Base-by-base conservation (phyloP, 2,113 vertebrate species). In the Synodontis membranacea region DNA sequence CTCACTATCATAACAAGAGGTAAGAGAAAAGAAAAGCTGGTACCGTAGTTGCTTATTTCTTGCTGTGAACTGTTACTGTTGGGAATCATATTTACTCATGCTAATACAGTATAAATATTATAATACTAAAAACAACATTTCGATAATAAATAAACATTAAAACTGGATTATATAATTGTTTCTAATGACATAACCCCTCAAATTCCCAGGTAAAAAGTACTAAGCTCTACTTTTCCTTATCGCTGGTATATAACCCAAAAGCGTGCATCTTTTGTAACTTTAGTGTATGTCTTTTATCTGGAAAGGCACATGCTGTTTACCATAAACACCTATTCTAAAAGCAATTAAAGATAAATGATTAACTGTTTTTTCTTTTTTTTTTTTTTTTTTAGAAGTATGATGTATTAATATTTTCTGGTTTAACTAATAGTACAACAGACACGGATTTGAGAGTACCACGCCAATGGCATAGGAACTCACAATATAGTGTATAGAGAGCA, bases 1-100 rank as follows among this genome's bases (percentile, higher is more conserved):
- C 86, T 95, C 82, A 93, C 92, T 83, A 70, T 94, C 84, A 86
- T 92, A 60, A 52, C 91, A 2, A 86, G 92, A 90, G 93, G 95
- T 94, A 87, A 78, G 58, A 23, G 23, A 75, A 21, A 19, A 8
- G 19, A n/a, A 2, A 52, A 17, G 14, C 15, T 21, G 34, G 4
- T 34, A 31, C 15, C 15, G 21, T 44, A 62, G 10, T 17, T 25
- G 34, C 12, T 58, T 52, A 39, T 52, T 54, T 76, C 25, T 17
- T 76, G 74, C 28, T 31, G 74, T 2, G 50, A 79, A 79, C 48
- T n/a, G 17, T 76, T 31, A 48, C 28, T 37, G 37, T 28, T 14
- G 2, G 11, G 21, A 25, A 31, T 8, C 0, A 14, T 7, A 72
- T 54, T 12, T 54, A 34, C 14, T 28, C 10, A 39, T 68, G 28